These are phyloP conservation scores for Corythornis madagascariensis DNA, from an alignment of 2,113 vertebrate genomes.

Conservation along the genomic window DNA sequence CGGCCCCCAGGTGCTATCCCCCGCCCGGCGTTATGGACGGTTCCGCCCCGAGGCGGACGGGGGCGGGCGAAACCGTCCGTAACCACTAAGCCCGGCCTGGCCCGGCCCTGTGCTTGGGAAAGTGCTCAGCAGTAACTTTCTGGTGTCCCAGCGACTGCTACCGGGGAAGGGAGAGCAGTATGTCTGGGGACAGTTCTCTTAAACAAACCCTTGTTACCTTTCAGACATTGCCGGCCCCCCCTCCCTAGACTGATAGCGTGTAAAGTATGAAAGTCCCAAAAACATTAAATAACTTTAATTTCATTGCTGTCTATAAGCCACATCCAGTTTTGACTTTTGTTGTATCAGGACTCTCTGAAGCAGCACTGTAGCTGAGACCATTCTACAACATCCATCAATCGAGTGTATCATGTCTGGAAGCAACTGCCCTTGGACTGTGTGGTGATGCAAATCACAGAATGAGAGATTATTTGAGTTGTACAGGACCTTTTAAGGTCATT, in stretches of 20 bases:
- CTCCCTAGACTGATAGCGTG: not conserved
- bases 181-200: not conserved
- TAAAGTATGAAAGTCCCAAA: not conserved
- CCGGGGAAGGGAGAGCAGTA: too few species aligned
- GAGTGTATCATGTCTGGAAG: not conserved
- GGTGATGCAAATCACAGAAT: not conserved
- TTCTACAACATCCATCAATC: too few species aligned
- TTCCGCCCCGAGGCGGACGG: not conserved
- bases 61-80: not conserved
- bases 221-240: not conserved
- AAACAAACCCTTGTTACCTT: not conserved
- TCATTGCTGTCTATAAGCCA: too few species aligned
- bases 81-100: too few species aligned
- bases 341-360: not conserved
- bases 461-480: not conserved
- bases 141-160: too few species aligned
- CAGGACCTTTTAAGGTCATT: not conserved
- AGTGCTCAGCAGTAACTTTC: not conserved
- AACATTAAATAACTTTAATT: not conserved
- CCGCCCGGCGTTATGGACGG: too few species aligned
- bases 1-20: not conserved
- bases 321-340: too few species aligned
- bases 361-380: not conserved
- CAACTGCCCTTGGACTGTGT: not conserved
- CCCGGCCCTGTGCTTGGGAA: not conserved